Evolutionary conservation across 92 coral and sea anemone species (phyloP), one percentile per base, ranked within the genome.

Genomic region (Paragorgia papillata): DNA sequence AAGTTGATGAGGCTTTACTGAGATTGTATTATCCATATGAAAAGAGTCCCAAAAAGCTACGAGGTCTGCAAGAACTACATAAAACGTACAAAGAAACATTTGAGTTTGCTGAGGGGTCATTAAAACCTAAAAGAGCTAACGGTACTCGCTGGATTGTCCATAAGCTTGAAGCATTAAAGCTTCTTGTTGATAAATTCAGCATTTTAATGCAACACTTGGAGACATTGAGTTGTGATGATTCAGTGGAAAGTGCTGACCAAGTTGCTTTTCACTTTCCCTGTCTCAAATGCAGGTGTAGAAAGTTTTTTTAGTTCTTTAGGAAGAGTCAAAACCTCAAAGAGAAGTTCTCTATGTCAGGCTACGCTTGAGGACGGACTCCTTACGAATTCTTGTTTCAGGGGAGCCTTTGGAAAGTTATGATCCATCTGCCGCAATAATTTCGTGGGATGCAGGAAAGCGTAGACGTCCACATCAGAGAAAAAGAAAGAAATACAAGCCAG

Each of bases 251-350:
- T 46, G 53, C 50, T 76, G 39, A 51, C 76, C 19, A n/a, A 74
- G 39, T 53, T 71, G 57, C 53, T 79, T 29, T 84, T 79, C 79
- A 66, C 87, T 21, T 59, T 82, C 48, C 77, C 76, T 31, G 77
- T 82, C 5, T 75, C 86, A 37, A 75, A 65, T 54, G 82, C 77
- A 13, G 82, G 67, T n/a, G 35, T 75, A 27, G 86, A 82, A 46
- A 55, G 86, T 30, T 25, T 82, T 40, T 74, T 75, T 27, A 75
- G 69, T 53, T 71, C 39, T 62, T 63, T 74, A 33, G 81, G 62
- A 63, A 63, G 76, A 34, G 81, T 82, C 34, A 74, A 82, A 49
- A 63, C 68, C 33, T 55, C 65, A 33, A 62, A 75, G 69, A 20
- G 79, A 83, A 41, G 76, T 46, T 83, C 70, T 20, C 55, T 76